Base-by-base conservation (phyloP, 2,888 invertebrate genomes). In the Tenthredo mesomela region DNA sequence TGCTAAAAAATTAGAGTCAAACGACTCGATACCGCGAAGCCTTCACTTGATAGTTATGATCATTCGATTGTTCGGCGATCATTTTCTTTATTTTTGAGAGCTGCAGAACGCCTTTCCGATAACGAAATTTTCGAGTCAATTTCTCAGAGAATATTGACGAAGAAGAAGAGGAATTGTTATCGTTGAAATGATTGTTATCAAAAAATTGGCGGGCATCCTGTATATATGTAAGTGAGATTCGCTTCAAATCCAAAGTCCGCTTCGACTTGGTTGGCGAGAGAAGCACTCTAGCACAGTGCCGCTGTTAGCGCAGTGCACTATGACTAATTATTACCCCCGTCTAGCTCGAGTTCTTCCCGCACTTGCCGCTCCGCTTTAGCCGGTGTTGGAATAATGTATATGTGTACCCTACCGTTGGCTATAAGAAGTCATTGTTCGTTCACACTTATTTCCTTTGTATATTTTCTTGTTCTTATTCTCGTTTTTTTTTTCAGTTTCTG, bases 281-380 rank as follows among this genome's bases (percentile, higher is more conserved):
- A 88, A 85, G 90, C 91, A 93, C 88, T 93, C 91, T 92, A 91
- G 93, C 93, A 93, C 92, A 93, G 91, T 92, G 91, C 93, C 93
- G 93, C 93, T 93, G 91, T 93, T 93, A 93, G 92, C 92, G 91
- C 93, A 93, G 90, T 90, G 91, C 92, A 92, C 93, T 93, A 93
- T 92, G 93, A 93, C 92, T 92, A 92, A 93, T 93, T 92, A 92
- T 90, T 86, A 86, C 80, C 84, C 75, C 77, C 29, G 75, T 54
- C 43, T 43, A 77, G 87, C 88, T 86, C 86, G 86, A 85, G 86
- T 86, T 86, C 85, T 85, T 86, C 86, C 85, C 80, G 61, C 71
- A 40, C 50, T 58, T 58, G 73, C 80, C 78, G 58, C 40, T 40
- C 67, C 67, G 87, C 87, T 87, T 73, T 87, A 86, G 87, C 85